Conservation (phyloP, 2,797 vertebrate genomes). For the Sus cebifrons region DNA sequence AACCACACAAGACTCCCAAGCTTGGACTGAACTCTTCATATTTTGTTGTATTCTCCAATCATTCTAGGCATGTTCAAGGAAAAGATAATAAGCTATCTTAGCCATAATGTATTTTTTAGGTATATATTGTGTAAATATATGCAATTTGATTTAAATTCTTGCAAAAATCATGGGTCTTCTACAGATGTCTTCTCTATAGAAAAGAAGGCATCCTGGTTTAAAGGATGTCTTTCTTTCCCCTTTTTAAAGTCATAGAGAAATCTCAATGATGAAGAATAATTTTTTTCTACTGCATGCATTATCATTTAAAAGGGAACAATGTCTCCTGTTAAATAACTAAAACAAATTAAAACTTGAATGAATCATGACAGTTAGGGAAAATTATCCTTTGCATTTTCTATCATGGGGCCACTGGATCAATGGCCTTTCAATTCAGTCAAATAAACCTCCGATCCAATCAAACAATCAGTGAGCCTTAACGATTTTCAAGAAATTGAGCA, state of each 20-base stretch:
- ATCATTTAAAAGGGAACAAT: conserved; percentile 21
- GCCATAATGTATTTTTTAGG: conserved; percentile 3
- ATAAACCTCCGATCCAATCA: conserved; percentile 45
- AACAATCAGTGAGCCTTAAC: conserved; percentile 15
- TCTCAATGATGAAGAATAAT: not conserved
- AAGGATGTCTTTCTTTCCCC: conserved; percentile 41
- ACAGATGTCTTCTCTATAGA: not conserved
- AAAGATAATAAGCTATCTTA: conserved; percentile 14
- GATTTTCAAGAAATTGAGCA: conserved; percentile 52
- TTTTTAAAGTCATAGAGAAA: conserved; percentile 25
- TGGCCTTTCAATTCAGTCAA: conserved; percentile 47
- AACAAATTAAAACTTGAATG: conserved; percentile 70
- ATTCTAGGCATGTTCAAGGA: not conserved
- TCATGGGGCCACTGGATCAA: not conserved
- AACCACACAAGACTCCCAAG: not conserved
- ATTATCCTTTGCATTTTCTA: conserved; percentile 18
- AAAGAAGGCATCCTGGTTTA: conserved; percentile 23
- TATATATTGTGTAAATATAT: not conserved
- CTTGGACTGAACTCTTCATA: conserved; percentile 1
- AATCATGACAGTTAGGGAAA: conserved; percentile 47
- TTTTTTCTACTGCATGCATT: not conserved
- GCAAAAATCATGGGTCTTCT: conserved; percentile 9
- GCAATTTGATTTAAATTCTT: conserved; percentile 40
- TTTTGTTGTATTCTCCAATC: not conserved
- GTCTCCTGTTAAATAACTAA: conserved; percentile 40